These are phyloP conservation scores for Poecilus cupreus DNA, from an alignment of 2,888 invertebrate species.

Conservation along the genomic window DNA sequence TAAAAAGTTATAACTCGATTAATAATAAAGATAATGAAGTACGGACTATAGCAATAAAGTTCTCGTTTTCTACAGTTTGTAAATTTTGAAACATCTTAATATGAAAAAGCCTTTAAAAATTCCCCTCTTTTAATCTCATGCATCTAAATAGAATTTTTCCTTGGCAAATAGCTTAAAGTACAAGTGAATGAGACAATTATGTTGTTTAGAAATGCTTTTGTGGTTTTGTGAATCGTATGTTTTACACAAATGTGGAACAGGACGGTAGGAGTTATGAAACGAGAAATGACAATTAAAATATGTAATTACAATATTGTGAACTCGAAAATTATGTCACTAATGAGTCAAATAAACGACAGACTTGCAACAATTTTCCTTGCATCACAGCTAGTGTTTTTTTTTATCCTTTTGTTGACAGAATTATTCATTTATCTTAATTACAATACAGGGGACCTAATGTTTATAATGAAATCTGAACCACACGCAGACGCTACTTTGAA, in stretches of 20 bases:
- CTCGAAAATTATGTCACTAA: constrained; percentile 42
- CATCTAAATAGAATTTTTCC: too few species aligned
- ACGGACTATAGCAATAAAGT: too few species aligned
- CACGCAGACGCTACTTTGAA: too few species aligned
- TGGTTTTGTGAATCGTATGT: too few species aligned
- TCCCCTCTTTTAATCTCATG: too few species aligned
- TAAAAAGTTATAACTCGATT: too few species aligned
- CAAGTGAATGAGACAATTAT: neutral
- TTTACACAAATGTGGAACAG: neutral
- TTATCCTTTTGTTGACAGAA: neutral
- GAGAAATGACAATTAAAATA: constrained; percentile 34
- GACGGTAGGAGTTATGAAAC: constrained; percentile 24
- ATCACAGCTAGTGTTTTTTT: neutral
- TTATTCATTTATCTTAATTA: too few species aligned
- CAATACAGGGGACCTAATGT: neutral
- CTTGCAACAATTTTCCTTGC: constrained; percentile 17
- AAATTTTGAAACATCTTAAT: too few species aligned
- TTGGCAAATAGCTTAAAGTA: too few species aligned
- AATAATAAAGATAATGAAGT: too few species aligned
- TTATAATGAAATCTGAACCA: neutral
- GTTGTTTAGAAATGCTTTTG: neutral
- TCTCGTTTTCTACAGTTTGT: too few species aligned
- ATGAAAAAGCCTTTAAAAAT: too few species aligned
- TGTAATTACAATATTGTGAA: constrained; percentile 33
- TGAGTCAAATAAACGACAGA: constrained; percentile 21